Conservation (phyloP, 2,888 invertebrate species). For the Campoplex nolae region DNA sequence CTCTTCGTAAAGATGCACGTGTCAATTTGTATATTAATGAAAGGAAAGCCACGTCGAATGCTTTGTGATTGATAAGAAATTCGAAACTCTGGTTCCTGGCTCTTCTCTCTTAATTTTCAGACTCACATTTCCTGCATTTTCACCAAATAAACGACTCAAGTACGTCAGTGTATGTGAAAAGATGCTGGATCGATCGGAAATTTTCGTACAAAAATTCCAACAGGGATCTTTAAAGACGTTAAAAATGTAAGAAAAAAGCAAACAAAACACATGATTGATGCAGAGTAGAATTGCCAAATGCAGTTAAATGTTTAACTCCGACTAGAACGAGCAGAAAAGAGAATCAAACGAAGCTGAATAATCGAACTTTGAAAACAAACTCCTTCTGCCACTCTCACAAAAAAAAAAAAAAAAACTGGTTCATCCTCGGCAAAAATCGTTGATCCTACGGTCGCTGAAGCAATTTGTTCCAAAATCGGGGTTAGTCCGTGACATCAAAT, state of each 20-base stretch:
- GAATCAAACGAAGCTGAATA: background rate
- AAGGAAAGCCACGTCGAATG: conserved; percentile 13
- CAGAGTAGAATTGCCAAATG: background rate
- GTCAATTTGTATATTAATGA: background rate
- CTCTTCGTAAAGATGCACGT: background rate
- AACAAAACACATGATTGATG: background rate
- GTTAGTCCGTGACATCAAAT: background rate
- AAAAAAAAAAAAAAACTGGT: background rate
- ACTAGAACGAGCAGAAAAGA: background rate
- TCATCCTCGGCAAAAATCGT: background rate
- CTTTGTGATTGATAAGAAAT: conserved; percentile 64
- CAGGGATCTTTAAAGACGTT: background rate
- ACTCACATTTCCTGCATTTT: background rate
- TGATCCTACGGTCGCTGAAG: background rate
- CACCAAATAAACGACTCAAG: background rate
- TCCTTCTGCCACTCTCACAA: background rate
- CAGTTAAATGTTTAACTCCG: background rate
- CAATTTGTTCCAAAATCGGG: background rate
- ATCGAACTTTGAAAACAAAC: background rate
- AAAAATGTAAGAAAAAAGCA: background rate
- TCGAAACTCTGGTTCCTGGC: conserved; percentile 47
- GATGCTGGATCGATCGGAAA: conserved; percentile 1
- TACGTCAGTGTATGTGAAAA: too few relatives aligned
- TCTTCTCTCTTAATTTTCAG: background rate
- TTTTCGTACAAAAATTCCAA: background rate